Percentiles rank a stretch among this genome's conserved stretches.
These are phyloP conservation scores for Jacana jacana DNA, from an alignment of 2,113 vertebrate species.

Conservation along the genomic window DNA sequence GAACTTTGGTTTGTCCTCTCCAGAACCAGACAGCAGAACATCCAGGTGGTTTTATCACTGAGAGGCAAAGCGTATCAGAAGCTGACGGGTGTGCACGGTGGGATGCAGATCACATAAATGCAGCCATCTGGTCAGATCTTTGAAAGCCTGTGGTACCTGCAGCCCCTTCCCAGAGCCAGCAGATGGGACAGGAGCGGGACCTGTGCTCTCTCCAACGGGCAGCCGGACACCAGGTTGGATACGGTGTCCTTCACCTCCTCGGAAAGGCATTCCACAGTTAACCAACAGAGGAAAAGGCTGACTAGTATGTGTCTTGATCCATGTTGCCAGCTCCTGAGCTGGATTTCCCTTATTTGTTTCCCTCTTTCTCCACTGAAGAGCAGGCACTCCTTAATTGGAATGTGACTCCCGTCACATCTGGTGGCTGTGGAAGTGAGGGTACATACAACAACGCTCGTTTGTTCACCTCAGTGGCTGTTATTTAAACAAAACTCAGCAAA, in stretches of 20 bases:
- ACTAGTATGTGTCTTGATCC: neutral
- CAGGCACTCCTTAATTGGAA: neutral
- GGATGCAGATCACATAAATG: neutral
- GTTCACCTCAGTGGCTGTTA: neutral
- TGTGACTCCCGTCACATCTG: neutral
- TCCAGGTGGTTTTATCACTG: neutral
- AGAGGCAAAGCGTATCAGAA: neutral
- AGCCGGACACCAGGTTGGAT: neutral
- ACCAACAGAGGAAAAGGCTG: neutral
- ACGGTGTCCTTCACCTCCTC: accelerated
- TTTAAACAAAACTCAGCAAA: neutral
- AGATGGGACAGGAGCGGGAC: neutral
- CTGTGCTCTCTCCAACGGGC: accelerated
- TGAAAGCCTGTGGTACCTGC: neutral
- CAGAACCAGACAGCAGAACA: neutral
- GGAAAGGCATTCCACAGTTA: neutral
- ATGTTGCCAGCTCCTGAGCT: neutral
- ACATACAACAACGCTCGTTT: neutral
- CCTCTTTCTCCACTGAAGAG: neutral
- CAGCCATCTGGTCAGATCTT: neutral
- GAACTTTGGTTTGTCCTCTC: neutral
- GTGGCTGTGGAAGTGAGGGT: neutral
- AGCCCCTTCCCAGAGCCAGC: neutral
- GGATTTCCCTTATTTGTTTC: neutral
- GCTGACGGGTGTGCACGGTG: neutral